Conservation (phyloP, 2,888 invertebrate species). For the Cheilosia vulpina region DNA sequence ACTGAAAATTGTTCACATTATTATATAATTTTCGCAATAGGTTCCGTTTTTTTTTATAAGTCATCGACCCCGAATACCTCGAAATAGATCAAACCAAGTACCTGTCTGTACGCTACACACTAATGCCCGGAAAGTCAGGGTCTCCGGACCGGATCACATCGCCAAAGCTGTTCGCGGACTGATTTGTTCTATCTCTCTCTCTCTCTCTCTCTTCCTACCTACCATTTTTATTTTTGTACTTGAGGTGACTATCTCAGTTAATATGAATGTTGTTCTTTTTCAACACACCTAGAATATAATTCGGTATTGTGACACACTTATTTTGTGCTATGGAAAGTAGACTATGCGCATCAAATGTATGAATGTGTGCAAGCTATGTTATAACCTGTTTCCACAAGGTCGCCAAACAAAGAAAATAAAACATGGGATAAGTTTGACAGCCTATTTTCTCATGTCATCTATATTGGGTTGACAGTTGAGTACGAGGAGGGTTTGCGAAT, state of each 20-base stretch:
- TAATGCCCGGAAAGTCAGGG: constrained; percentile 10
- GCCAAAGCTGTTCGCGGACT: neutral
- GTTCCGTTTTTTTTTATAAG: neutral
- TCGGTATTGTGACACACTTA: neutral
- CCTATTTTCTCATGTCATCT: constrained; percentile 28
- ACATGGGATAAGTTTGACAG: constrained; percentile 37
- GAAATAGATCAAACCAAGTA: constrained; percentile 8
- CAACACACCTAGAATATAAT: constrained; percentile 8
- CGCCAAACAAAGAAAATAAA: constrained; percentile 23
- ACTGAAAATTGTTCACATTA: neutral
- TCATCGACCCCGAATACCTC: constrained; percentile 11
- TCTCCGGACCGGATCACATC: neutral
- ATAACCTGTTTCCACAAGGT: constrained; percentile 13
- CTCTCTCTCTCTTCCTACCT: neutral
- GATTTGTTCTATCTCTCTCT: neutral
- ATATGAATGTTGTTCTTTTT: neutral
- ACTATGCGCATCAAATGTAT: neutral
- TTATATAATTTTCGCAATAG: neutral
- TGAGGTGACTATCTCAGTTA: neutral
- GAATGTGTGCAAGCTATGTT: neutral
- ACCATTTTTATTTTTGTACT: constrained; percentile 8
- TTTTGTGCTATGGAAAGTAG: neutral
- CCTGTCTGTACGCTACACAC: neutral
- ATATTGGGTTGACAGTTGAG: constrained; percentile 51
- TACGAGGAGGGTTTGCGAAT: constrained; percentile 43